Percentiles rank a stretch among this genome's conserved stretches.
phyloP scores from a whole-genome alignment of 2,797 vertebrate species.

The Hemibagrus guttatus region DNA sequence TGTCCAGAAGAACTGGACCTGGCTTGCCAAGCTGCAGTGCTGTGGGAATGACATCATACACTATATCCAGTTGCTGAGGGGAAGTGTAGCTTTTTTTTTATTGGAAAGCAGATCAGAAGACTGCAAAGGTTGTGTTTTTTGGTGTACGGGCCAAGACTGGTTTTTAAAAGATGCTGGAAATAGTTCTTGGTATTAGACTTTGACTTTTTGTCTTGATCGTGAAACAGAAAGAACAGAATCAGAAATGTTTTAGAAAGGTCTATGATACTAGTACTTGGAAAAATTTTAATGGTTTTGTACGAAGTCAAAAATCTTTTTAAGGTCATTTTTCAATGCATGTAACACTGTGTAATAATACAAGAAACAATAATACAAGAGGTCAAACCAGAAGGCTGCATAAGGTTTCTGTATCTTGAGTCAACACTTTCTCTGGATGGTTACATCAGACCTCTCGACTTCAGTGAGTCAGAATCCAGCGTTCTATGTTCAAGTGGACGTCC shows the following conservation, averaged over 20 bases:
- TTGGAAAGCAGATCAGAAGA: conserved; percentile 26
- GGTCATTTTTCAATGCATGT: not conserved
- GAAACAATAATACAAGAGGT: no score
- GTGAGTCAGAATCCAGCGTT: not conserved
- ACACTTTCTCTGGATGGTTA: not conserved
- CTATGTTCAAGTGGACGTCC: not conserved
- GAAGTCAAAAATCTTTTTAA: not conserved
- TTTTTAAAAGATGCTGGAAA: conserved; percentile 10
- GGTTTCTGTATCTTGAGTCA: not conserved
- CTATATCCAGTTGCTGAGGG: conserved; percentile 26
- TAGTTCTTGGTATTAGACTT: not conserved
- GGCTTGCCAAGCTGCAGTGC: conserved; percentile 19
- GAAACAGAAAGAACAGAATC: not conserved
- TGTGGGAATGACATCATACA: conserved; percentile 33
- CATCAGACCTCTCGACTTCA: not conserved
- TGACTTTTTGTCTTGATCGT: not conserved
- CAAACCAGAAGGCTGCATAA: not conserved
- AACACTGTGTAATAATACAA: no score
- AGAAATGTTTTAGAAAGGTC: not conserved
- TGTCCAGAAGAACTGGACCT: conserved; percentile 35
- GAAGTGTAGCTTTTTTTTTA: not conserved
- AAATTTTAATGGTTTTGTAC: not conserved
- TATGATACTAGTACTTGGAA: not conserved
- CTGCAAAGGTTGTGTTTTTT: not conserved
- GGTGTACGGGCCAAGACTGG: not conserved